Evolutionary conservation across 2,797 vertebrate species (phyloP), one percentile per base, ranked within the genome.

Genomic region (Vespertilio murinus): DNA sequence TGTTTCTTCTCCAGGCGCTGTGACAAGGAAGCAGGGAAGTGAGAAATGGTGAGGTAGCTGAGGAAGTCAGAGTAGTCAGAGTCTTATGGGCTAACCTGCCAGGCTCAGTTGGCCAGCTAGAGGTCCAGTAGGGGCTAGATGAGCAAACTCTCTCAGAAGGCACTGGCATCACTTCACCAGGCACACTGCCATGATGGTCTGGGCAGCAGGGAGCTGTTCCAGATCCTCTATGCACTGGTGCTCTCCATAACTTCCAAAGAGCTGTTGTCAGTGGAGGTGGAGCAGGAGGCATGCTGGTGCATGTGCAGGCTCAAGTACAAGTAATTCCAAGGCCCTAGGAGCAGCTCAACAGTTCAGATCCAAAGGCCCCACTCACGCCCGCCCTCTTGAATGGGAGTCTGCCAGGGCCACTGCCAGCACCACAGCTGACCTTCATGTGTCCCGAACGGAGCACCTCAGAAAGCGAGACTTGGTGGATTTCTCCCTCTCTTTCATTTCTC

Each of bases 181-280:
- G 70, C 98, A 98, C 40, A 97, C 96, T 0, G 98, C 98, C 99
- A 99, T 99, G 77, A 35, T 30, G 33, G 56, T 14, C 7, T 0
- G 16, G 42, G 52, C 0, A 25, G 42, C 22, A 25, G 80, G 35
- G 33, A 67, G n/a, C 1, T 0, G 35, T 93, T 70, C 91, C 20
- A 54, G 52, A 54, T 22, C 20, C 52, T 54, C 20, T 54, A 54
- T 54, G 52, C 20, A 54, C 52, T 54, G 52, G 52, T 54, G 20
- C 8, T 54, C 52, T 8, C 52, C 8, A 22, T 23, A 54, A 8
- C 52, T 20, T 54, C 20, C 52, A 54, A 54, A 54, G 52, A 54
- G 52, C 52, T 22, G 52, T 20, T 54, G 20, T 54, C 8, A 7
- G 20, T 54, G 20, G 52, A 54, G 52, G 52, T 54, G 52, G 52